These are phyloP conservation scores for Nymphalis urticae DNA, from an alignment of 2,888 invertebrate species.

Conservation along the genomic window DNA sequence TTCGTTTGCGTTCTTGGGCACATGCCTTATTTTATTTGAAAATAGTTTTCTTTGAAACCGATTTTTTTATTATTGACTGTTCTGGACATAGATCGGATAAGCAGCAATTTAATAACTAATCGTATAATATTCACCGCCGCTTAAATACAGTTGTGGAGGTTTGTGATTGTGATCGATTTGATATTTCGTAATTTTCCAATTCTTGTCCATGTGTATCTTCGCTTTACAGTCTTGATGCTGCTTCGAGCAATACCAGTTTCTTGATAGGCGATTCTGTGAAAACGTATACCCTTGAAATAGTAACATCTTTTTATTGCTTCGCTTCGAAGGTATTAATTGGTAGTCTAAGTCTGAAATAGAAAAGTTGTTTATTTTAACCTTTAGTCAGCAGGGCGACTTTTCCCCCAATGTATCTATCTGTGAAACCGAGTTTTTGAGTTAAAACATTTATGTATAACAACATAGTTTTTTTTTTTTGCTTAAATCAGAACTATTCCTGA, in stretches of 20 bases:
- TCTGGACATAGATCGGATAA: neutral
- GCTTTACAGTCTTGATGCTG: constrained; percentile 31
- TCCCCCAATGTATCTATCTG: too few species aligned
- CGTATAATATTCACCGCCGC: constrained; percentile 8
- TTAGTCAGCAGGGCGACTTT: too few species aligned
- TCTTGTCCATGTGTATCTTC: constrained; percentile 26
- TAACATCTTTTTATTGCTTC: constrained; percentile 30
- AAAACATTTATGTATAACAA: too few species aligned
- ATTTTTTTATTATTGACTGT: too few species aligned
- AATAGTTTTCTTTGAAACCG: too few species aligned
- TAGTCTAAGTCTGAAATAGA: constrained; percentile 33
- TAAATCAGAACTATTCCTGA: too few species aligned
- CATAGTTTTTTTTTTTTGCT: too few species aligned
- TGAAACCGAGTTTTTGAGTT: too few species aligned
- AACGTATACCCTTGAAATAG: constrained; percentile 32
- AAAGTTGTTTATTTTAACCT: neutral
- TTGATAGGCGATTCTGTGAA: constrained; percentile 23
- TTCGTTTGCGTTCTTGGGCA: too few species aligned
- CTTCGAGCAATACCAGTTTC: constrained; percentile 34
- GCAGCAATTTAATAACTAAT: neutral
- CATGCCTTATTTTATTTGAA: too few species aligned
- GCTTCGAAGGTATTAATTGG: constrained; percentile 22
- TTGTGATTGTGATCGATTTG: constrained; percentile 41
- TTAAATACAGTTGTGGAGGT: constrained; percentile 28
- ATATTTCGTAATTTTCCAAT: constrained; percentile 29